phyloP scores from a whole-genome alignment of 2,113 vertebrate genomes.

The Thinocorus orbignyianus region DNA sequence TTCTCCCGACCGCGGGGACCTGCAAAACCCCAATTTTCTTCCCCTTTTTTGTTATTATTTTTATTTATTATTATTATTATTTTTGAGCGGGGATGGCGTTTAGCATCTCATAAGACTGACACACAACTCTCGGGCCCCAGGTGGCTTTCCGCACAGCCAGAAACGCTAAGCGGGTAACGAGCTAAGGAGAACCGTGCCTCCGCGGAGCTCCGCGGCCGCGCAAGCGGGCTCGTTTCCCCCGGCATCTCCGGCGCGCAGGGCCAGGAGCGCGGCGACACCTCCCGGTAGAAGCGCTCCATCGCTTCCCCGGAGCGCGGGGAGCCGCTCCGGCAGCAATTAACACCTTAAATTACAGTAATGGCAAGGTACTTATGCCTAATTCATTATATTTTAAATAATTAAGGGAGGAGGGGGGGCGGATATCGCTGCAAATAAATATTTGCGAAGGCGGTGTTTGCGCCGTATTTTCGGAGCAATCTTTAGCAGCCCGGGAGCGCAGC shows the following conservation, averaged over 20 bases:
- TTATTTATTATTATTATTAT: not conserved
- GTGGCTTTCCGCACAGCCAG: not conserved
- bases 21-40: not conserved
- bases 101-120: not conserved
- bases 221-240: not conserved
- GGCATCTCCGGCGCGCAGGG: slow-evolving; percentile 26
- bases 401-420: not conserved
- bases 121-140: not conserved
- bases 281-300: slow-evolving; percentile 61
- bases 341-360: slow-evolving; percentile 65
- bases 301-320: slow-evolving; percentile 26
- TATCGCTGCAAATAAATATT: slow-evolving; percentile 60
- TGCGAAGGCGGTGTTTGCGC: not conserved
- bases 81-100: not conserved
- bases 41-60: not conserved
- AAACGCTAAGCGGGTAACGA: not conserved
- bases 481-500: not conserved
- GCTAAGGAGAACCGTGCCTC: not conserved
- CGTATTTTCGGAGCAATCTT: not conserved
- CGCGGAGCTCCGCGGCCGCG: not conserved
- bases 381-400: slow-evolving; percentile 66
- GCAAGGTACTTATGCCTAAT: slow-evolving; percentile 55
- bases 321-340: slow-evolving; percentile 54
- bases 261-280: slow-evolving; percentile 78
- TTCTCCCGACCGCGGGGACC: not conserved